Conservation (phyloP, 2,888 invertebrate genomes). For the Ommatoiulus sabulosus region DNA sequence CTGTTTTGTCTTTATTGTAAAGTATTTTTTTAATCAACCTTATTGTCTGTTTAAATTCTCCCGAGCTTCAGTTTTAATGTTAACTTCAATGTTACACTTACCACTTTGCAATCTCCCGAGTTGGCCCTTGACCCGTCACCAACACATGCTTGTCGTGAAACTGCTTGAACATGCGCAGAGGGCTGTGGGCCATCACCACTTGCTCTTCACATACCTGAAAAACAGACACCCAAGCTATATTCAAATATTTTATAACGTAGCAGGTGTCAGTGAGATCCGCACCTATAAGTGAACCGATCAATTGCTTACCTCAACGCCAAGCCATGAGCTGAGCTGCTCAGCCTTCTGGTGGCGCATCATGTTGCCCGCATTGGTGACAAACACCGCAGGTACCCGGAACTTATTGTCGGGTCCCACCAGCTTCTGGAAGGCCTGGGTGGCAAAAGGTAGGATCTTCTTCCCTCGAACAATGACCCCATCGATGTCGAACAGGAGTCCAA, state of each 20-base stretch:
- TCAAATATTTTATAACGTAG: not conserved
- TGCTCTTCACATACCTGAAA: conserved; percentile 72
- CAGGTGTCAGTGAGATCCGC: not conserved
- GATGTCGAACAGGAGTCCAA: conserved; percentile 77
- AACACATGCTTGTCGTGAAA: conserved; percentile 75
- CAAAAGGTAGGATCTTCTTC: conserved; percentile 72
- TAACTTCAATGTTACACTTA: conserved; percentile 56
- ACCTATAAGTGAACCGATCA: conserved; percentile 39
- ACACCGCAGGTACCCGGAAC: conserved; percentile 74
- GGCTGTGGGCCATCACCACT: conserved; percentile 77
- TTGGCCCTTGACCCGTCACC: conserved; percentile 73
- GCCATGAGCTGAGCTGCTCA: conserved; percentile 73
- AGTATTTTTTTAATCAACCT: too few relatives aligned
- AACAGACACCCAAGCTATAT: conserved; percentile 52
- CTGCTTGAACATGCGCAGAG: conserved; percentile 73
- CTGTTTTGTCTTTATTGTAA: too few relatives aligned
- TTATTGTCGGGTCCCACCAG: conserved; percentile 71
- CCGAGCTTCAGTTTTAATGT: too few relatives aligned
- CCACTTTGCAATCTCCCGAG: conserved; percentile 71
- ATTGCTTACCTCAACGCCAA: conserved; percentile 70
- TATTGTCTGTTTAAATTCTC: too few relatives aligned
- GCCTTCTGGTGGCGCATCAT: conserved; percentile 73
- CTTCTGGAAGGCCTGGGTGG: conserved; percentile 72
- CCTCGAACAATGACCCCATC: conserved; percentile 77
- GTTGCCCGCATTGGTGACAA: conserved; percentile 78